Conservation (phyloP, 2,888 invertebrate genomes). For the Ormyrus nitidulus region DNA sequence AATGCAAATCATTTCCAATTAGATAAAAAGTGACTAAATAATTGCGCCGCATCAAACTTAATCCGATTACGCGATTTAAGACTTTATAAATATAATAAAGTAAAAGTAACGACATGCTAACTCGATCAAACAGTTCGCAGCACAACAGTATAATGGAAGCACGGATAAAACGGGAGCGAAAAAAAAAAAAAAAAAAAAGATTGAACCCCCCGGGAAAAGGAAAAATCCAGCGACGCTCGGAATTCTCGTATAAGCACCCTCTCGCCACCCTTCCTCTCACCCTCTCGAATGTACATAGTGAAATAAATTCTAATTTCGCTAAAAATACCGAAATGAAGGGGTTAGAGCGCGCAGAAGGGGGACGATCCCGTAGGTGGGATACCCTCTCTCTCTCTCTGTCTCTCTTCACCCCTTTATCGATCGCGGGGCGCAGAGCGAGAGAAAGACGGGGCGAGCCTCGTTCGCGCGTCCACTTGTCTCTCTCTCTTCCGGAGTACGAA, state of each 20-base stretch:
- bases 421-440: slow-evolving; percentile 30
- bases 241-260: neutral
- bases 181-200: too few relatives aligned
- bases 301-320: slow-evolving; percentile 43
- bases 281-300: neutral
- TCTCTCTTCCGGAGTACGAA: slow-evolving; percentile 2
- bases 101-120: too few relatives aligned
- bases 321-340: slow-evolving; percentile 46
- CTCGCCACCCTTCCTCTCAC: neutral
- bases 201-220: neutral
- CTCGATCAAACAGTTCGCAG: too few relatives aligned
- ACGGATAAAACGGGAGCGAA: neutral
- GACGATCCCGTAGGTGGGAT: slow-evolving; percentile 44
- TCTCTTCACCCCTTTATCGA: slow-evolving; percentile 50
- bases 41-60: too few relatives aligned
- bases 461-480: slow-evolving; percentile 36
- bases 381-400: slow-evolving; percentile 35
- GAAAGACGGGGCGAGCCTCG: slow-evolving; percentile 21
- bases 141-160: too few relatives aligned
- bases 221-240: neutral
- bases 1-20: too few relatives aligned
- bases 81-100: too few relatives aligned
- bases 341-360: slow-evolving; percentile 29
- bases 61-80: too few relatives aligned
- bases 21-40: too few relatives aligned